A percentile compares a stretch with the other conserved stretches of the same genome.
Conservation (phyloP, 1,140 invertebrate genomes). For the Odontomachus brunneus region DNA sequence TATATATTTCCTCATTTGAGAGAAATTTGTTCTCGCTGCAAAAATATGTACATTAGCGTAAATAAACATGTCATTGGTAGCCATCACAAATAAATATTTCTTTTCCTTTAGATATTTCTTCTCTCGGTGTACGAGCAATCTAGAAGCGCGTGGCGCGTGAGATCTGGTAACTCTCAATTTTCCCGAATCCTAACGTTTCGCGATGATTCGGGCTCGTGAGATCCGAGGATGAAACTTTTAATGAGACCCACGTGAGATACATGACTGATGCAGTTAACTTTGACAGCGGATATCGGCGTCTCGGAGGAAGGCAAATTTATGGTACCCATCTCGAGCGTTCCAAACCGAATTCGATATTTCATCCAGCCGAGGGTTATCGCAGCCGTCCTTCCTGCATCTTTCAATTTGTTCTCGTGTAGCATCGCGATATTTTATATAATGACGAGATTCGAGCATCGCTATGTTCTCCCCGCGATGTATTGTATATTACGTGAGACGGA, state of each 20-base stretch:
- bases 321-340: not conserved
- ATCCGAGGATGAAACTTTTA: not conserved
- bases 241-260: not conserved
- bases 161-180: too few species aligned
- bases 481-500: conserved; percentile 17
- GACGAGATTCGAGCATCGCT: not conserved
- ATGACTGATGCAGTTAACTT: not conserved
- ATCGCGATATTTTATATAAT: not conserved
- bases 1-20: too few species aligned
- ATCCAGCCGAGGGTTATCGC: not conserved
- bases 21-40: too few species aligned
- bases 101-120: too few species aligned
- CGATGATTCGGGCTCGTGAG: too few species aligned
- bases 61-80: too few species aligned
- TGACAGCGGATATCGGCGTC: not conserved
- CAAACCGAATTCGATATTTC: not conserved
- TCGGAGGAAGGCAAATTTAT: not conserved
- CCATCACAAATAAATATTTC: too few species aligned
- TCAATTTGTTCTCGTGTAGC: conserved; percentile 5
- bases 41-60: too few species aligned
- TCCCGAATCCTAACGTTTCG: too few species aligned
- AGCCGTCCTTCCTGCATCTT: not conserved
- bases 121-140: too few species aligned
- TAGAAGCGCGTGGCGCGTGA: too few species aligned
- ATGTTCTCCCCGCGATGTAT: too few species aligned